Evolutionary conservation across 2,888 invertebrate genomes (phyloP).

Genomic region (Hermaeophaga mercurialis): DNA sequence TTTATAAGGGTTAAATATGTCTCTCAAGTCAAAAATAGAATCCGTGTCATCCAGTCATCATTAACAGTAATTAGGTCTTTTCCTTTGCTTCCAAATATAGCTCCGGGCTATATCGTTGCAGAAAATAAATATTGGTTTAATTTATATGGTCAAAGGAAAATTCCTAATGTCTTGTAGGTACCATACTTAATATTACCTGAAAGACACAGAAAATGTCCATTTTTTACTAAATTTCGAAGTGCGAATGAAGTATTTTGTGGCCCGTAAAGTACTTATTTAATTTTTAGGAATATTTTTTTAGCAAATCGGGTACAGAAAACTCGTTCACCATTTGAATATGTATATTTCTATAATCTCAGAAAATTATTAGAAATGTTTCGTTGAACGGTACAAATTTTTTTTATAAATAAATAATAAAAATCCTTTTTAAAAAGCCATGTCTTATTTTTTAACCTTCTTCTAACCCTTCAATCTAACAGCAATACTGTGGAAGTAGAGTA

Average conservation of each 20-base stretch:
- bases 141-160: no score
- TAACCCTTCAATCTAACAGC: constrained; percentile 19
- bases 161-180: no score
- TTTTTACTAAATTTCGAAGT: constrained; percentile 12
- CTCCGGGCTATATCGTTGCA: no score
- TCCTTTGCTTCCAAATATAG: no score
- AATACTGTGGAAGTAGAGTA: constrained; percentile 6
- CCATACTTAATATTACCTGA: no score
- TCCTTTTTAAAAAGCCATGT: constrained; percentile 19
- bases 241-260: constrained; percentile 15
- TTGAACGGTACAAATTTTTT: constrained; percentile 45
- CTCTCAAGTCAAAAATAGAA: not conserved
- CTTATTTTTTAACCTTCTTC: constrained; percentile 22
- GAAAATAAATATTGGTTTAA: no score
- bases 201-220: constrained; percentile 24
- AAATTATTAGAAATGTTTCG: constrained; percentile 33
- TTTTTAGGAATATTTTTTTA: constrained; percentile 41
- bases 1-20: constrained; percentile 15
- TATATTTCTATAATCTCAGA: constrained; percentile 14
- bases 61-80: no score
- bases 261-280: constrained; percentile 40
- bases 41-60: no score
- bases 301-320: constrained; percentile 40
- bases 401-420: constrained; percentile 33
- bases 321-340: constrained; percentile 41